A percentile compares a stretch with the other conserved stretches of the same genome.
Conservation (phyloP, 2,888 invertebrate genomes). For the Protophormia terraenovae region DNA sequence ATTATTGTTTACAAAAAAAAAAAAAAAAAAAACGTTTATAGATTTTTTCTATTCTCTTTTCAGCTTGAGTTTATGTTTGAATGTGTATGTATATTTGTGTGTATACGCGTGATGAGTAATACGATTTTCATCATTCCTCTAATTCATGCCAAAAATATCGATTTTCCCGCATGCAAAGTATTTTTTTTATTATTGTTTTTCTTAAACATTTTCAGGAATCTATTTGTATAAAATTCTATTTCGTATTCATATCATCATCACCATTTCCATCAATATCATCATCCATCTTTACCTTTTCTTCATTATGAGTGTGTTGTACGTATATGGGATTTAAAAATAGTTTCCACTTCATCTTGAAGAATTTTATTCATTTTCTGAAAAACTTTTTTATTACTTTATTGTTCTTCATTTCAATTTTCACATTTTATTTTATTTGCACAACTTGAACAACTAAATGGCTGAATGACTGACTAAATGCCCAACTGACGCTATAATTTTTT, state of each 20-base stretch:
- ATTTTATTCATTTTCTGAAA: constrained; percentile 29
- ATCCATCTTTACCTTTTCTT: neutral
- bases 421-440: constrained; percentile 53
- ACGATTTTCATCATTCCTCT: neutral
- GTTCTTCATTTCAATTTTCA: constrained; percentile 1
- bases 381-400: neutral
- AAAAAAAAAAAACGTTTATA: neutral
- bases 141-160: constrained; percentile 50
- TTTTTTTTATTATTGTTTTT: neutral
- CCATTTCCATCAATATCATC: neutral
- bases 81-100: neutral
- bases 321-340: constrained; percentile 50
- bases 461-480: constrained; percentile 5
- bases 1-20: neutral
- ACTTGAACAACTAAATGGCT: constrained; percentile 33
- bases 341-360: constrained; percentile 28
- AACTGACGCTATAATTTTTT: neutral
- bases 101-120: constrained; percentile 56
- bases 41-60: neutral
- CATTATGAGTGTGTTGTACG: neutral
- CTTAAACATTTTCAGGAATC: neutral
- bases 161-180: constrained; percentile 54
- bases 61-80: neutral
- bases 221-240: constrained; percentile 17
- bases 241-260: neutral